Evolutionary conservation across 2,113 vertebrate species (phyloP), one percentile per base, ranked within the genome.

Genomic region (Hippoglossus stenolepis): DNA sequence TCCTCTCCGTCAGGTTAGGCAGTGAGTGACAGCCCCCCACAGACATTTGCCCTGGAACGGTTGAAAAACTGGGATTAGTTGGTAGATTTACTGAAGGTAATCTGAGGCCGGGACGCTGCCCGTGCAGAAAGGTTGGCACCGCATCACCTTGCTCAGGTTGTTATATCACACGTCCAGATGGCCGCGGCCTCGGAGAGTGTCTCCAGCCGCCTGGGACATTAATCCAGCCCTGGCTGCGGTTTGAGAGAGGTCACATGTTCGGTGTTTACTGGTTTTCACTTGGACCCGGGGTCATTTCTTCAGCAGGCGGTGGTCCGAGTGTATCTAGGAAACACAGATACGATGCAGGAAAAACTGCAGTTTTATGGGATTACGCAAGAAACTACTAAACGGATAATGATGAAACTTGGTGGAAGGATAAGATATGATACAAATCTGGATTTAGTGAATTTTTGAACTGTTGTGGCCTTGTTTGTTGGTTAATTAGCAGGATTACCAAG

Each of bases 221-320:
- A 93, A 93, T 93, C 91, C 85, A 68, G 13, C 12, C 8, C 66
- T 62, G 66, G 40, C 58, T 28, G 21, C 9, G 7, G 69, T 63
- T 53, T 47, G 76, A 17, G 18, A 7, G 59, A 66, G 49, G 69
- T 80, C 87, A 91, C 70, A 15, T 89, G 87, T 77, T 70, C 47
- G 43, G 61, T 80, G 80, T 54, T 90, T 75, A 87, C n/a, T 47
- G 15, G 54, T 28, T 61, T 75, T 75, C 15, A 3, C 23, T 77
- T 66, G 63, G 24, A 13, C 8, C 14, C 31, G 31, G 31, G 31
- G 31, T 31, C 5, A 7, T 31, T 31, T 31, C 31, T 7, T 31
- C 6, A 31, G 28, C 28, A 28, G 28, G 4, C 28, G 28, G 28
- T 28, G 28, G 28, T 28, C 28, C 28, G 0, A 7, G 28, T 31